Evolutionary conservation across 2,888 invertebrate genomes (phyloP), one percentile per base, ranked within the genome.

Genomic region (Sturmia bella): DNA sequence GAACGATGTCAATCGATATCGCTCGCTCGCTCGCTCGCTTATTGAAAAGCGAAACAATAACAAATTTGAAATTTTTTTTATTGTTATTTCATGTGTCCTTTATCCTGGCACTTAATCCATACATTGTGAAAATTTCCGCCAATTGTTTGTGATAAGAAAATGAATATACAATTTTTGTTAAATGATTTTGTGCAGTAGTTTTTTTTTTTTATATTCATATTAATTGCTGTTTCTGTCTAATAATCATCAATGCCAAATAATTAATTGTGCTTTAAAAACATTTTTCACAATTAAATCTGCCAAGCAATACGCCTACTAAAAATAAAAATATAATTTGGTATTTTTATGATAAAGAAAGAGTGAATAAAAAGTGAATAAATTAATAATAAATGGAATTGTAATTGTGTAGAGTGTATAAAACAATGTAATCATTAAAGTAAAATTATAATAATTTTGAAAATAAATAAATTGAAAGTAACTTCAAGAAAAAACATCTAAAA

Each of bases 221-320:
- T 56, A 15, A 15, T n/a, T 17, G 32, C 50, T 17, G 4, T 63
- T 52, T 37, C 15, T 68, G 43, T 24, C n/a, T 21, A 72, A 64
- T 21, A 77, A 56, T 72, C 73, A 66, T 73, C 43, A 63, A 54
- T 45, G 17, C 69, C 69, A 24, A 74, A 74, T 63, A 63, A 54
- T 32, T 56, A 56, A 80, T 74, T 80, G 80, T 74, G 52, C 66
- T 43, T 19, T 19, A 37, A 27, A 59, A 21, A 69, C 27, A 27
- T 27, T 37, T 41, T 50, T 48, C 11, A 48, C 13, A 70, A 64
- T 54, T 54, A 68, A 52, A 56, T 54, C 9, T 13, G 50, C 19
- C 45, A 1, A 59, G 59, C 45, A 80, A 72, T 70, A 80, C 75
- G 75, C 75, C 80, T 76, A 70, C 59, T 61, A 76, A 74, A n/a